Base-by-base conservation (phyloP, 2,888 invertebrate species). In the Dilophus febrilis region DNA sequence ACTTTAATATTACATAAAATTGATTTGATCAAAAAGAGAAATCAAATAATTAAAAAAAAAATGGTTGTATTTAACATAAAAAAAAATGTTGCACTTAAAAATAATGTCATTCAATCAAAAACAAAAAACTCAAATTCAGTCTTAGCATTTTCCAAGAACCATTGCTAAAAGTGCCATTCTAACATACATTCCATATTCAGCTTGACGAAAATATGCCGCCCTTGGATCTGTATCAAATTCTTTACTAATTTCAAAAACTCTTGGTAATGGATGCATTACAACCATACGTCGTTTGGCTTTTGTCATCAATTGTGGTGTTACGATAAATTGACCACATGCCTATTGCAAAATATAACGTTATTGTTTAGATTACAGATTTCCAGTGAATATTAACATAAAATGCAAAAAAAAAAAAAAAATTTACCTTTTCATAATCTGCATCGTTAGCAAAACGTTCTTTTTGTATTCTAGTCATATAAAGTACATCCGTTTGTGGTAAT, bases 391-490 rank as follows among this genome's bases (percentile, higher is more conserved):
- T n/a, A n/a, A n/a, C n/a, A n/a, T n/a, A n/a, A n/a, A n/a, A n/a
- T n/a, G n/a, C n/a, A n/a, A n/a, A n/a, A n/a, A n/a, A 37, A 7
- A 47, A 52, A 57, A 66, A 90, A 91, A 22, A 22, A 22, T 22
- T 22, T 22, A 22, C 22, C 71, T 77, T 71, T 44, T 86, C 69
- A 59, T 95, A 98, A 51, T 91, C 88, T 45, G 81, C 80, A 51
- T 79, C 70, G 28, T 74, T 76, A 7, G 68, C 59, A 59, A 98
- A 97, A 50, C 97, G 69, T 63, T 98, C 98, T 35, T 79, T 74
- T 59, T 99, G 98, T 50, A 99, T 92, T 49, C 98, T 74, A 0
- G 98, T 99, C 85, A 98, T 90, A 57, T 99, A 98, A 26, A 99
- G 66, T 1, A 99, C 95, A 64, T 99, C 97, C 1, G 95, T 95